Evolutionary conservation across 2,113 vertebrate genomes (phyloP).

Genomic region (Leiothrix lutea): DNA sequence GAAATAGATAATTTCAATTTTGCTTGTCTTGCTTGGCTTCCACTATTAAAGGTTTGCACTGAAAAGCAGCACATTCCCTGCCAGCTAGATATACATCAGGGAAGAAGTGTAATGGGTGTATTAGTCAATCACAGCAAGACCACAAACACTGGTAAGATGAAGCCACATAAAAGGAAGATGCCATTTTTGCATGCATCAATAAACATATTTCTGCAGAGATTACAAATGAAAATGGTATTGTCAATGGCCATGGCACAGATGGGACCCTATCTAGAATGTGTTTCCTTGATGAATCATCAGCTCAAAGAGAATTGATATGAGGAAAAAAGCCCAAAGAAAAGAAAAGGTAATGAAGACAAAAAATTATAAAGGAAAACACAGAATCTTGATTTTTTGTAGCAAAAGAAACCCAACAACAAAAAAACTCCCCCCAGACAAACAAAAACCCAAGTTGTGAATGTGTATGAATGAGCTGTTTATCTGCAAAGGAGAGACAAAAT

Average conservation of each 20-base stretch:
- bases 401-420: not conserved
- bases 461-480: not conserved
- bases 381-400: not conserved
- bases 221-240: not conserved
- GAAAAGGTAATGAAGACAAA: not conserved
- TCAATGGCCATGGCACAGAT: not conserved
- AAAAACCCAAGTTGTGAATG: not conserved
- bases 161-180: not conserved
- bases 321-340: not conserved
- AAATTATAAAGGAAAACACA: not conserved
- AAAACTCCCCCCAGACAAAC: not conserved
- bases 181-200: not conserved
- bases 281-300: not conserved
- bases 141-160: not conserved
- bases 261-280: not conserved
- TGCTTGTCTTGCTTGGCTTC: not conserved
- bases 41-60: not conserved
- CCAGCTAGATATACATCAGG: not conserved
- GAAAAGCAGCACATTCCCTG: not conserved
- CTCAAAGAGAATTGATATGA: not conserved
- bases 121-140: conserved; percentile 3
- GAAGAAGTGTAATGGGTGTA: not conserved
- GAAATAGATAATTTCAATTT: not conserved
- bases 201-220: not conserved
- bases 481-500: not conserved